Conservation (phyloP, 2,888 invertebrate genomes). For the Strigamia transsilvanica region DNA sequence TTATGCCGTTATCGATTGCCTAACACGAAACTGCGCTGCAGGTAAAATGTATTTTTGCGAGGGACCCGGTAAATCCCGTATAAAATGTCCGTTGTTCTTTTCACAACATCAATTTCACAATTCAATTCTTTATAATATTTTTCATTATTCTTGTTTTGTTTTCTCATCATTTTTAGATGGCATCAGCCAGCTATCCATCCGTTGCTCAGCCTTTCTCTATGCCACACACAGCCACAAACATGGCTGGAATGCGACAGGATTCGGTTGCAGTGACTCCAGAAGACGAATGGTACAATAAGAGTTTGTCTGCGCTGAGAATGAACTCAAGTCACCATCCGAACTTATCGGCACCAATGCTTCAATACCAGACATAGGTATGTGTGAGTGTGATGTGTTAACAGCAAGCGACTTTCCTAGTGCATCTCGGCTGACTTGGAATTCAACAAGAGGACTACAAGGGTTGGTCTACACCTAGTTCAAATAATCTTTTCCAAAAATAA, state of each 20-base stretch:
- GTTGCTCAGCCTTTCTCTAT: conserved; percentile 96
- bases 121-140: too few species aligned
- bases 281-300: conserved; percentile 92
- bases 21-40: too few species aligned
- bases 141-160: too few species aligned
- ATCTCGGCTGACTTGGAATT: neutral
- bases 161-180: too few species aligned
- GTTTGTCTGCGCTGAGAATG: conserved; percentile 95
- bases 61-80: too few species aligned
- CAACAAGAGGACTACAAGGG: neutral
- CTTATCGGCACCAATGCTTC: conserved; percentile 90
- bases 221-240: conserved; percentile 86
- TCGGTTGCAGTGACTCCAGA: conserved; percentile 53
- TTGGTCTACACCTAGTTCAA: neutral
- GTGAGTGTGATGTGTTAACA: neutral
- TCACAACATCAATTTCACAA: too few species aligned
- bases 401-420: neutral
- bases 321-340: conserved; percentile 91
- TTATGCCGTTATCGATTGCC: too few species aligned
- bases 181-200: conserved; percentile 86
- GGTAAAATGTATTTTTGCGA: too few species aligned
- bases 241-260: conserved; percentile 90
- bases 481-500: neutral
- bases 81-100: too few species aligned
- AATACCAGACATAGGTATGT: conserved; percentile 76